Evolutionary conservation across 2,797 vertebrate genomes (phyloP).

Genomic region (Eutrigla gurnardus): DNA sequence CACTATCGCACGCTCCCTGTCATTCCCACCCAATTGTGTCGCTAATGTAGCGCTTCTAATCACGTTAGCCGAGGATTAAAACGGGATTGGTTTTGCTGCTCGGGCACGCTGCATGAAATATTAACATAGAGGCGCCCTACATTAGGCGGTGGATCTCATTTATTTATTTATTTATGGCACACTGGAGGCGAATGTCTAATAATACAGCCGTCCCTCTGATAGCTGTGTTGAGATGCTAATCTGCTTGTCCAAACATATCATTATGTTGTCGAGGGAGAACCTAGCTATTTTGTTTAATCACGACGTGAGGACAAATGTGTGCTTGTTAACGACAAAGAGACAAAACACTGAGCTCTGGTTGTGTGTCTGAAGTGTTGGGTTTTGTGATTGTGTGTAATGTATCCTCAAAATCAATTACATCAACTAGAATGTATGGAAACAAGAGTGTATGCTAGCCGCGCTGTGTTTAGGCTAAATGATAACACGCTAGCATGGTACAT

Average conservation of each 20-base stretch:
- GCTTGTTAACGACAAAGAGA: slow-evolving; percentile 3
- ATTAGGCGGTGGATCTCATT: slow-evolving; percentile 53
- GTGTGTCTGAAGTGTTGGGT: not conserved
- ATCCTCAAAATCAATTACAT: no score
- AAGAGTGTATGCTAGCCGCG: not conserved
- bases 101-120: slow-evolving; percentile 64
- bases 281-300: slow-evolving; percentile 19
- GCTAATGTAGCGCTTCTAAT: slow-evolving; percentile 65
- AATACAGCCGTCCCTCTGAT: slow-evolving; percentile 39
- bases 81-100: slow-evolving; percentile 62
- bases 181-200: slow-evolving; percentile 55
- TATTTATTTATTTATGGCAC: slow-evolving; percentile 26
- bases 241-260: slow-evolving; percentile 51
- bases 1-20: slow-evolving; percentile 40
- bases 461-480: not conserved
- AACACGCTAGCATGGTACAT: not conserved
- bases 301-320: not conserved
- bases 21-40: slow-evolving; percentile 46
- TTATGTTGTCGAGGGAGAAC: slow-evolving; percentile 26
- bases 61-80: slow-evolving; percentile 55
- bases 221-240: slow-evolving; percentile 59
- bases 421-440: not conserved
- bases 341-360: not conserved
- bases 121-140: slow-evolving; percentile 72
- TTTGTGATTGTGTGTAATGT: no score